Conservation (phyloP, 2,113 vertebrate genomes). For the western clawed frog (Xenopus tropicalis) region UCB_Xtro_10.0 CM004447.2:37150001-37150500, state of each 20-base stretch:
- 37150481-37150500: too few relatives aligned
- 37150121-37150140: slow-evolving; percentile 82
- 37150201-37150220: slow-evolving; percentile 61
- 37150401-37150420: too few relatives aligned
- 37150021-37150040: slow-evolving; percentile 52
- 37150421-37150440: too few relatives aligned
- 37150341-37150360: too few relatives aligned
- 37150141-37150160: slow-evolving; percentile 79
- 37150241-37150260: slow-evolving; percentile 74
- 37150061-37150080: slow-evolving; percentile 75
- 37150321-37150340: too few relatives aligned
- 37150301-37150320: slow-evolving; percentile 83
- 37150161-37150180: slow-evolving; percentile 59
- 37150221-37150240: slow-evolving; percentile 81
- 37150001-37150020: too few relatives aligned
- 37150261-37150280: slow-evolving; percentile 89
- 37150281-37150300: slow-evolving; percentile 82
- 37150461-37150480: too few relatives aligned
- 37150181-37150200: slow-evolving; percentile 63
- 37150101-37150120: slow-evolving; percentile 84
- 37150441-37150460: too few relatives aligned
- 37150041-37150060: slow-evolving; percentile 86
- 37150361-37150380: too few relatives aligned
- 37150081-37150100: slow-evolving; percentile 82
- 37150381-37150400: too few relatives aligned